Evolutionary conservation across 1,140 invertebrate species (phyloP).

Genomic region (Drosophila repletoides): DNA sequence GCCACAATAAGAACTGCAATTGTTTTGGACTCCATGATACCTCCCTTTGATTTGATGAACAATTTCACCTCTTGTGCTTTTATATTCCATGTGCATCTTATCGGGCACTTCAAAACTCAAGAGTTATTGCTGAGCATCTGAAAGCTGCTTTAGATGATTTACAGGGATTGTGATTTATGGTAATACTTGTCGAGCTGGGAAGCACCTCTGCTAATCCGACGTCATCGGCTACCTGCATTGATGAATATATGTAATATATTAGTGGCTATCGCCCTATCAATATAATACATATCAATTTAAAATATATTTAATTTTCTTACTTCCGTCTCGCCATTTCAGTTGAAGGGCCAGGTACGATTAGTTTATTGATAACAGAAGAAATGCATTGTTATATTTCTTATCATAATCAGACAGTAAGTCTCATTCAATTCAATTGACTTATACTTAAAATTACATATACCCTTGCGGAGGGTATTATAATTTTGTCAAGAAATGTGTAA

Average conservation of each 20-base stretch:
- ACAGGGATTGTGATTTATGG: conserved; percentile 20
- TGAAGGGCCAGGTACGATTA: neutral
- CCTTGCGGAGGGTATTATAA: too few relatives aligned
- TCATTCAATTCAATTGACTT: too few relatives aligned
- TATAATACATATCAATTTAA: neutral
- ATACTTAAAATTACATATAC: too few relatives aligned
- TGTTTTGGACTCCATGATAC: conserved; percentile 44
- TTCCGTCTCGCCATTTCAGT: neutral
- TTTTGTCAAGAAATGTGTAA: too few relatives aligned
- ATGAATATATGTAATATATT: too few relatives aligned
- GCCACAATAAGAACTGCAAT: conserved; percentile 33
- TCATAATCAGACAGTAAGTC: too few relatives aligned
- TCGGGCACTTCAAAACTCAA: conserved; percentile 11
- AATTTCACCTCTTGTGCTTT: neutral
- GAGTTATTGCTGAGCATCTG: neutral
- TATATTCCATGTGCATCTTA: conserved; percentile 28
- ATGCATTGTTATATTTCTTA: too few relatives aligned
- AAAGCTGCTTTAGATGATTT: neutral
- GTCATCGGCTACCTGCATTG: neutral
- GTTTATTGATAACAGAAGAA: too few relatives aligned
- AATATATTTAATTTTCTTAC: too few relatives aligned
- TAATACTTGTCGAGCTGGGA: conserved; percentile 7
- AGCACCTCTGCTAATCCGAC: neutral
- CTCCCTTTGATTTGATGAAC: neutral
- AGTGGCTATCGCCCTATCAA: neutral